Percentiles rank a stretch among this genome's conserved stretches.
Evolutionary conservation across 1,140 invertebrate species (phyloP).

Genomic region (Tetramorium simillimum): DNA sequence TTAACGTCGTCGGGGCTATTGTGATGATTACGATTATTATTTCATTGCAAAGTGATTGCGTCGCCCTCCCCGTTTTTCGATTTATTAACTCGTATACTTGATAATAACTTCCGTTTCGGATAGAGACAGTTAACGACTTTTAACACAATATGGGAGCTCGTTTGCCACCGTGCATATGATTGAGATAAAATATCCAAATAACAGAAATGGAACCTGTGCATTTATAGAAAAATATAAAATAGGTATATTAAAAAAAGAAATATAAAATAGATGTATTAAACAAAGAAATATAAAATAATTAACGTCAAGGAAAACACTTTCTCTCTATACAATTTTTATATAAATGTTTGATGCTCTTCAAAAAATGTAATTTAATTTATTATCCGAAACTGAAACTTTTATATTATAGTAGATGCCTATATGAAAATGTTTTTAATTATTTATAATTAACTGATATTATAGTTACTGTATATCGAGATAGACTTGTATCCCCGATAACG

Average conservation of each 20-base stretch:
- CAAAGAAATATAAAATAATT: not conserved
- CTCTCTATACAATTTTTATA: not conserved
- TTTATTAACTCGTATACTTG: slow-evolving; percentile 22
- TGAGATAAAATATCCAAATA: not conserved
- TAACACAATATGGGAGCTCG: not conserved
- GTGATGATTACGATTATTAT: slow-evolving; percentile 58
- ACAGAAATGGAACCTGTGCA: not conserved
- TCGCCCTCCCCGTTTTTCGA: not conserved
- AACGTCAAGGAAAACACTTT: not conserved
- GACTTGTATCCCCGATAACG: not conserved
- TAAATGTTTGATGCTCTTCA: not conserved
- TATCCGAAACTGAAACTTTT: not conserved
- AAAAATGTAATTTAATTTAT: not conserved
- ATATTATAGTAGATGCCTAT: not conserved
- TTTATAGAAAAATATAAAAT: not conserved
- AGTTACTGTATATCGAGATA: not conserved
- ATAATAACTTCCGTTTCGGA: not conserved
- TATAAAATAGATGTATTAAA: not conserved
- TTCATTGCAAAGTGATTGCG: slow-evolving; percentile 49
- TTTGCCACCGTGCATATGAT: not conserved
- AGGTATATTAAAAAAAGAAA: not conserved
- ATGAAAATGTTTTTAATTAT: not conserved
- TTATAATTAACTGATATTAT: not conserved
- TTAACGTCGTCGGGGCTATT: slow-evolving; percentile 46
- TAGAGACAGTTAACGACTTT: not conserved